Conservation (phyloP, 2,888 invertebrate genomes). For the Drosophila conformis region DNA sequence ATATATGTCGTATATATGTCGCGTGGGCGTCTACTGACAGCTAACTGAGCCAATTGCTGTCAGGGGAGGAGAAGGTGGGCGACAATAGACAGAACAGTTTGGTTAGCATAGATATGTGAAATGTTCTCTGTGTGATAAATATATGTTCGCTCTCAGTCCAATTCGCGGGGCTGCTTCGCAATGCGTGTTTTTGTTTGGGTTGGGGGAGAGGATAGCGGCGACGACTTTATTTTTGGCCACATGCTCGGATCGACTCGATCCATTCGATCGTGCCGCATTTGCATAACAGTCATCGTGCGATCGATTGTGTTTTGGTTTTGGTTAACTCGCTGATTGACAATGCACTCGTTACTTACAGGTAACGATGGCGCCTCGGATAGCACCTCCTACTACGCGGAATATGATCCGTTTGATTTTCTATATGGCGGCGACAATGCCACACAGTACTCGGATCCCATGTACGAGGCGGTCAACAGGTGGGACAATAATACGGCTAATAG, state of each 20-base stretch:
- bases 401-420: slow-evolving; percentile 92
- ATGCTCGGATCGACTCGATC: slow-evolving; percentile 24
- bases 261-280: slow-evolving; percentile 34
- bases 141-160: slow-evolving; percentile 9
- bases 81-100: slow-evolving; percentile 25
- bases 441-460: slow-evolving; percentile 89
- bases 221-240: slow-evolving; percentile 66
- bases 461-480: slow-evolving; percentile 88
- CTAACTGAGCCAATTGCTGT: slow-evolving; percentile 54
- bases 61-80: slow-evolving; percentile 18
- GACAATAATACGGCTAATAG: slow-evolving; percentile 84
- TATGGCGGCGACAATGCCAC: slow-evolving; percentile 88
- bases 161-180: slow-evolving; percentile 20
- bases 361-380: slow-evolving; percentile 87
- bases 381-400: slow-evolving; percentile 90
- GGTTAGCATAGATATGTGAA: slow-evolving; percentile 71
- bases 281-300: slow-evolving; percentile 54
- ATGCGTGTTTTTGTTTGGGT: background rate
- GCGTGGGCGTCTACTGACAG: slow-evolving; percentile 51
- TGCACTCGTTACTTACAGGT: slow-evolving; percentile 85
- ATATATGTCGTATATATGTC: slow-evolving; percentile 13
- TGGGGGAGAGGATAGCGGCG: slow-evolving; percentile 12
- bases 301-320: slow-evolving; percentile 30
- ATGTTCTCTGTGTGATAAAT: slow-evolving; percentile 36
- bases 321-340: slow-evolving; percentile 53